phyloP scores from a whole-genome alignment of 2,113 vertebrate genomes.

The Sorex araneus region DNA sequence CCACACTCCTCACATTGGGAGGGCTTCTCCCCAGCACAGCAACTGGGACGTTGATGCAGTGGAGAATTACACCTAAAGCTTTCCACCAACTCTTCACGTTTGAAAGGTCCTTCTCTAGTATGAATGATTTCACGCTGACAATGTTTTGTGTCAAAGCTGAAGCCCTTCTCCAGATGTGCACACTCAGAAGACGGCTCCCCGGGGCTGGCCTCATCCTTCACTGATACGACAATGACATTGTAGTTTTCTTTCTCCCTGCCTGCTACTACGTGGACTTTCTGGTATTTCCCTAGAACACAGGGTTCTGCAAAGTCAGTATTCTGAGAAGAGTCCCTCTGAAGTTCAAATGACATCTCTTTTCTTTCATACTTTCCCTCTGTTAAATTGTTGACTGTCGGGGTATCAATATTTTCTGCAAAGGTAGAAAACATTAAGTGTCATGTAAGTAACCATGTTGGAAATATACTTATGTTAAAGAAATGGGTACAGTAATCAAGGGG shows the following conservation, averaged over 20 bases:
- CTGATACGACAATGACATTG: neutral
- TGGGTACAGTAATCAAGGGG: neutral
- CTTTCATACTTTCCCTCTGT: slow-evolving; percentile 65
- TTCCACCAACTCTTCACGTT: slow-evolving; percentile 67
- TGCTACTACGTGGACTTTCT: slow-evolving; percentile 38
- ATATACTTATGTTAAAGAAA: slow-evolving; percentile 45
- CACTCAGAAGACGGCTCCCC: neutral
- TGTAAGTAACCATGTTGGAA: slow-evolving; percentile 34
- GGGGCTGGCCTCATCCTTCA: slow-evolving; percentile 20
- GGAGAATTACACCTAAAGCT: slow-evolving; percentile 62
- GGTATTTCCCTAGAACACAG: slow-evolving; percentile 32
- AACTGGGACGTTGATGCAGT: slow-evolving; percentile 54
- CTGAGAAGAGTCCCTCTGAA: slow-evolving; percentile 58
- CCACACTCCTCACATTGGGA: slow-evolving; percentile 66
- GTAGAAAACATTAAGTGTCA: slow-evolving; percentile 65
- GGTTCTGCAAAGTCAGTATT: slow-evolving; percentile 65
- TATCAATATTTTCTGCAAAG: slow-evolving; percentile 68
- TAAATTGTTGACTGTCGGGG: slow-evolving; percentile 69
- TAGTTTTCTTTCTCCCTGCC: slow-evolving; percentile 56
- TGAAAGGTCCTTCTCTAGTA: slow-evolving; percentile 50
- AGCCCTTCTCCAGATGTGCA: slow-evolving; percentile 5
- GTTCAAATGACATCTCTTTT: slow-evolving; percentile 63
- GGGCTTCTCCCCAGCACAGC: slow-evolving; percentile 24
- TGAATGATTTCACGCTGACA: slow-evolving; percentile 53
- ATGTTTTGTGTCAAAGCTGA: slow-evolving; percentile 56